Conservation (phyloP, 2,113 vertebrate genomes). For the Ibidorhyncha struthersii region DNA sequence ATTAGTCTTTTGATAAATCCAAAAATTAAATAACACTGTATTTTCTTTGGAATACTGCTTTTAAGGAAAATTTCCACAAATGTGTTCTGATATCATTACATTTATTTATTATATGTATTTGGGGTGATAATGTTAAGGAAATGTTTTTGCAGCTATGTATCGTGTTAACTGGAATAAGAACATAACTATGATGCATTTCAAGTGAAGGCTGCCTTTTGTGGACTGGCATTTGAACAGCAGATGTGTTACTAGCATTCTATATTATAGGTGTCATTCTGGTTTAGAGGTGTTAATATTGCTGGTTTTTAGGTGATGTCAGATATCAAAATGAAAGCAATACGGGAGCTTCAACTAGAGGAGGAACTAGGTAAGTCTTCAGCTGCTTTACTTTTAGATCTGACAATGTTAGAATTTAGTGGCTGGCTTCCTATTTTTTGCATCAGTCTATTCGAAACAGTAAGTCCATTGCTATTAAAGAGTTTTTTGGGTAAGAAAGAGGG, state of each 20-base stretch:
- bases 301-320: constrained; percentile 83
- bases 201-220: neutral
- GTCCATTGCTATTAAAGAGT: neutral
- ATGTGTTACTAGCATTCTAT: neutral
- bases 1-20: neutral
- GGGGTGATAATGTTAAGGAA: neutral
- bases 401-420: neutral
- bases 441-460: neutral
- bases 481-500: neutral
- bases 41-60: neutral
- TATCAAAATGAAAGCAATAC: constrained; percentile 87
- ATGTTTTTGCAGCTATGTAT: neutral
- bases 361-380: constrained; percentile 75
- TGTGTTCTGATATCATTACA: neutral
- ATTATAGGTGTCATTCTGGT: neutral
- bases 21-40: neutral
- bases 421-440: neutral
- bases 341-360: constrained; percentile 82
- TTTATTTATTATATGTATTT: neutral
- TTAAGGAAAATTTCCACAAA: neutral
- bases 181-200: neutral
- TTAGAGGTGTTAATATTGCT: neutral
- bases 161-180: neutral
- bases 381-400: neutral
- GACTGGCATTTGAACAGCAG: neutral